Base-by-base conservation (phyloP, 64 coral and sea anemone genomes). In the Montipora cactus region DNA sequence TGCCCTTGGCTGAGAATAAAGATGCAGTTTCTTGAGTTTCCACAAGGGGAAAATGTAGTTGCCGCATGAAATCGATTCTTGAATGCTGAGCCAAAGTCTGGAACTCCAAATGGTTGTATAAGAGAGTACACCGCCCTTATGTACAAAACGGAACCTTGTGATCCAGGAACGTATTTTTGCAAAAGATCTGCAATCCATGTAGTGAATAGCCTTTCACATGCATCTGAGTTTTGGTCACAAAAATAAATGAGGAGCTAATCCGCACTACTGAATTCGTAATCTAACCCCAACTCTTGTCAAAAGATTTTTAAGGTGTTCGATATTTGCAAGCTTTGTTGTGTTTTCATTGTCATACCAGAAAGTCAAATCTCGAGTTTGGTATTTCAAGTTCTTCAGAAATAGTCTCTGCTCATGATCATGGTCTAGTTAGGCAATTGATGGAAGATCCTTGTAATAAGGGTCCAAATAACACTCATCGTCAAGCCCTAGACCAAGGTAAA, bases 311-410 rank as follows among this genome's bases (percentile, higher is more conserved):
- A 93, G 75, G 68, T 93, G 83, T 44, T 87, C 19, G 10, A 93
- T 93, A n/a, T 74, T 91, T 75, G 79, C 90, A 16, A 76, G 79
- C 16, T 46, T 51, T 75, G 20, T 83, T 7, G 44, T 45, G 4
- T 93, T 87, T 9, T 75, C 90, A 51, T 71, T 77, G 10, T 87
- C 81, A 20, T 87, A 2, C 90, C 91, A 93, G 76, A 93, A 37
- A 15, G 83, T 93, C 81, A 93, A 55, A 79, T 93, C 91, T 52
- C 83, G 81, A 68, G 82, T 93, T 69, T 78, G 49, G 75, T 93
- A 93, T 77, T 93, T 93, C 15, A 87, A n/a, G 13, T 79, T 91
- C 73, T 93, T 93, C 9, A 93, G 73, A 68, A 87, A 93, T 47
- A 93, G 81, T 20, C 91, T 76, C 47, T 93, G 81, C 47, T 87